These are phyloP conservation scores for Chromis chromis DNA, from an alignment of 2,797 vertebrate species.

Conservation along the genomic window DNA sequence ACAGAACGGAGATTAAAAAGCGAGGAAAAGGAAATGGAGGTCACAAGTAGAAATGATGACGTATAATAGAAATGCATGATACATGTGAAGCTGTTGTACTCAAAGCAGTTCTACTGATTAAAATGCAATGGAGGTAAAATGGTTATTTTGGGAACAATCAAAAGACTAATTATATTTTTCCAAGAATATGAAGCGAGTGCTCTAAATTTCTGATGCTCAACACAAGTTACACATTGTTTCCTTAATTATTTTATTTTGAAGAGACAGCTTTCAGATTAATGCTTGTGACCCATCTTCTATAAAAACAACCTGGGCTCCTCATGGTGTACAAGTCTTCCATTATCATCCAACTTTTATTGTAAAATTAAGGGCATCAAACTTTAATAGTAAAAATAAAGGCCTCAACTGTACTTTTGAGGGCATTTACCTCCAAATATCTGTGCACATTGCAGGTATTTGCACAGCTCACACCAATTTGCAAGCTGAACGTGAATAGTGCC, in stretches of 20 bases:
- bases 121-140: constrained; percentile 17
- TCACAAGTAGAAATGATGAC: constrained; percentile 23
- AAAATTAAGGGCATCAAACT: constrained; percentile 9
- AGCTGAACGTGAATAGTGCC: constrained; percentile 43
- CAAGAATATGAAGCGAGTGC: not conserved
- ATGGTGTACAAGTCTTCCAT: not conserved
- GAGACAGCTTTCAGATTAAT: constrained; percentile 4
- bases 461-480: constrained; percentile 13
- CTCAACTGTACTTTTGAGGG: not conserved
- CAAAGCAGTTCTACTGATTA: constrained; percentile 21
- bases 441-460: constrained; percentile 13
- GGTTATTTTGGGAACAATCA: constrained; percentile 24
- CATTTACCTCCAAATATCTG: constrained; percentile 1
- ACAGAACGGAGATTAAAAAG: constrained; percentile 51
- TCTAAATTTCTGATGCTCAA: constrained; percentile 7
- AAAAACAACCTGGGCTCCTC: not conserved
- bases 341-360: not conserved
- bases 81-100: not conserved
- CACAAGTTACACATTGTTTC: not conserved
- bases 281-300: not conserved
- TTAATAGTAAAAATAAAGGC: too few relatives aligned
- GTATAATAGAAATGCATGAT: constrained; percentile 11
- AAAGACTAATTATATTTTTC: constrained; percentile 6
- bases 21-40: constrained; percentile 27
- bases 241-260: constrained; percentile 2